A percentile compares a stretch with the other conserved stretches of the same genome.
These are phyloP conservation scores for Gopherus evgoodei DNA, from an alignment of 2,113 vertebrate species.

Conservation along the genomic window DNA sequence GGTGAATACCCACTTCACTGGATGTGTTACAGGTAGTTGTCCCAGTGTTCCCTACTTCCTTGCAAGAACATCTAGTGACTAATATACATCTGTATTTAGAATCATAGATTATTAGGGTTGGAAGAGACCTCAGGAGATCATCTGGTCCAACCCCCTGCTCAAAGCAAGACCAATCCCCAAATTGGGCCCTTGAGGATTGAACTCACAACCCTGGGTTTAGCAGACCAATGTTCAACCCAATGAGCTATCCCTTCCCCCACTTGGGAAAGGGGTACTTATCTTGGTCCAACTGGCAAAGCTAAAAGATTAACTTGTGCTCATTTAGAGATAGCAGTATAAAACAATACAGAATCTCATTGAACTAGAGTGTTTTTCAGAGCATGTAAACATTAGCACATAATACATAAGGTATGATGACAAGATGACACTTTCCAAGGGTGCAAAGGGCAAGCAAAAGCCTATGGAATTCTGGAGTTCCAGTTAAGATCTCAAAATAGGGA, in stretches of 20 bases:
- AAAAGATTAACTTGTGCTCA: background rate
- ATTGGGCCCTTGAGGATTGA: no score
- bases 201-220: no score
- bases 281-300: background rate
- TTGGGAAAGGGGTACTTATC: background rate
- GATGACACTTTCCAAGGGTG: background rate
- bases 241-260: background rate
- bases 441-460: background rate
- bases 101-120: no score
- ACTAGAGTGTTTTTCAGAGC: background rate
- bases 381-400: background rate
- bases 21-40: background rate
- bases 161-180: no score
- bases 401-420: background rate
- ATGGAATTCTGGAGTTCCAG: background rate
- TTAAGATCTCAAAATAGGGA: background rate
- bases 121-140: no score
- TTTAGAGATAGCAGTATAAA: background rate
- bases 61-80: background rate
- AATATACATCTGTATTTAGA: background rate
- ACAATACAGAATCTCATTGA: background rate
- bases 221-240: no score
- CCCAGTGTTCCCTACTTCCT: background rate
- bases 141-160: no score
- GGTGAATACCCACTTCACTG: no score